Base-by-base conservation (phyloP, 2,888 invertebrate genomes). In the Eledona agricola region DNA sequence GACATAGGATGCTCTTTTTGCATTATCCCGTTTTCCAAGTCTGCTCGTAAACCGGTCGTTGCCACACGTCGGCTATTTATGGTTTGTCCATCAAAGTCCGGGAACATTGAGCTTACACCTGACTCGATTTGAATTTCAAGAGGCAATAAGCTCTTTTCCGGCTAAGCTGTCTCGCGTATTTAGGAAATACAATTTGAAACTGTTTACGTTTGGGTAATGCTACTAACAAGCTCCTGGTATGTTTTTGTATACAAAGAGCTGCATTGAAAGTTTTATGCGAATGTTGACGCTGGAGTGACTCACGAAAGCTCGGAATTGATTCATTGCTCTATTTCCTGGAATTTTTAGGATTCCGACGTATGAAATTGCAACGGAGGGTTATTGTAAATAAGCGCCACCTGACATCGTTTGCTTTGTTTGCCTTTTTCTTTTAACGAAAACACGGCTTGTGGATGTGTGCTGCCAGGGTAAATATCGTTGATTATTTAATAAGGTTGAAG, bases 351-450 rank as follows among this genome's bases (percentile, higher is more conserved):
- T 40, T 28, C 17, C 40, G 6, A 17, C 26, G 28, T 16, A 16
- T 26, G 16, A 16, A 40, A 40, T 28, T 28, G 40, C 40, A 28
- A 40, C 40, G n/a, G 16, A 6, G 12, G 26, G 17, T 16, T 26
- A 38, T 38, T 37, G 37, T 37, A 9, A 13, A 38, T 13, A 29
- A 7, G n/a, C n/a, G 9, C 4, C 38, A 38, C 38, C 25, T 38
- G 38, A n/a, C 17, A 38, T 17, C 7, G 16, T 25, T 15, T 26
- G 12, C 4, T 26, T 13, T 13, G 38, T 35, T 11, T 25, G 25
- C 10, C 5, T 9, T 25, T n/a, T n/a, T n/a, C n/a, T n/a, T n/a
- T n/a, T n/a, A n/a, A n/a, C n/a, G n/a, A n/a, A n/a, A n/a, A n/a
- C n/a, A n/a, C n/a, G n/a, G n/a, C n/a, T n/a, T n/a, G n/a, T n/a